Evolutionary conservation across 1,140 invertebrate species (phyloP).

Genomic region (Ooceraea biroi): DNA sequence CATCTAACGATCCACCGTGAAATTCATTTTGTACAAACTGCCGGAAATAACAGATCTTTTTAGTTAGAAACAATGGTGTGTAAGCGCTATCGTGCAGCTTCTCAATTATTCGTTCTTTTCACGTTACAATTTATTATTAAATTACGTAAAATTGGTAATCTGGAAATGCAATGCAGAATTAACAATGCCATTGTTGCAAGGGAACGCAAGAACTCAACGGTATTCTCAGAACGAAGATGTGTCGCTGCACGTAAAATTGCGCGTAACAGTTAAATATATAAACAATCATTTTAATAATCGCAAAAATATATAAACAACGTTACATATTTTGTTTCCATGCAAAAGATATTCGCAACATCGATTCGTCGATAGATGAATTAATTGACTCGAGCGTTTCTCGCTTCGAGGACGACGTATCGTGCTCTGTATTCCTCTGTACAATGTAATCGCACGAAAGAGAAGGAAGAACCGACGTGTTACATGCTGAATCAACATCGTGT

Average conservation of each 20-base stretch:
- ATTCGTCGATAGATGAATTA: conserved; percentile 15
- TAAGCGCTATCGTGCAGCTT: conserved; percentile 30
- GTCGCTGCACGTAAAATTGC: neutral
- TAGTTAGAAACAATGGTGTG: conserved; percentile 18
- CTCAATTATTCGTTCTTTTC: neutral
- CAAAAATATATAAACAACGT: conserved; percentile 10
- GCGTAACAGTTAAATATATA: conserved; percentile 1
- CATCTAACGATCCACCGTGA: conserved; percentile 3
- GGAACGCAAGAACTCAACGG: conserved; percentile 44
- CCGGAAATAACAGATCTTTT: conserved; percentile 6
- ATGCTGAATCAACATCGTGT: conserved; percentile 26
- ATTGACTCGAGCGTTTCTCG: conserved; percentile 16
- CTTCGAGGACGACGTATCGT: neutral
- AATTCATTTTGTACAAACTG: neutral
- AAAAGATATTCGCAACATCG: conserved; percentile 6
- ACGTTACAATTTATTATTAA: conserved; percentile 8
- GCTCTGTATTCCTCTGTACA: conserved; percentile 28
- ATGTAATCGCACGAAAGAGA: conserved; percentile 12
- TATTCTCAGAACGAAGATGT: conserved; percentile 21
- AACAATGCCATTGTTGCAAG: conserved; percentile 26
- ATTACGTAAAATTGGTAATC: conserved; percentile 39
- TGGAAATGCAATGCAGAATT: conserved; percentile 48
- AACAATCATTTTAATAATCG: conserved; percentile 28
- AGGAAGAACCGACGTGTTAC: neutral
- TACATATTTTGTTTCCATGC: conserved; percentile 1